Conservation (phyloP, 2,797 vertebrate genomes). For the Parauchenoglanis punctatus region DNA sequence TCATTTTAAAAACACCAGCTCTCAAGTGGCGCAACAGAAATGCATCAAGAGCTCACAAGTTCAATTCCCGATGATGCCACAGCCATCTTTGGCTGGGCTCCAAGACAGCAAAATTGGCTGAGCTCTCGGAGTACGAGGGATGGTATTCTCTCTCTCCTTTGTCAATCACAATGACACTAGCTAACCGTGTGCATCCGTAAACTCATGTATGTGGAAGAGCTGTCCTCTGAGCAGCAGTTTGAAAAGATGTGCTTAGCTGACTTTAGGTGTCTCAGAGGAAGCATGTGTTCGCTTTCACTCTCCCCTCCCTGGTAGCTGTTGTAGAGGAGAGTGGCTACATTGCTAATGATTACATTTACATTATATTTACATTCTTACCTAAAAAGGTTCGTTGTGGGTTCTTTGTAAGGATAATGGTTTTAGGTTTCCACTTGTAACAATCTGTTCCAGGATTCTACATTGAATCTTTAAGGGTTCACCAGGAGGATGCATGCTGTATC, state of each 20-base stretch:
- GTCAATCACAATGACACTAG: neutral
- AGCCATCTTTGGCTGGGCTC: neutral
- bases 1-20: neutral
- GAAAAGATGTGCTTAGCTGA: neutral
- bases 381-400: neutral
- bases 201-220: neutral
- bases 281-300: neutral
- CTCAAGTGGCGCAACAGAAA: neutral
- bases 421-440: neutral
- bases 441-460: neutral
- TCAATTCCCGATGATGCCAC: neutral
- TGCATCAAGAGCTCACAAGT: neutral
- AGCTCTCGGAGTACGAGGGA: neutral
- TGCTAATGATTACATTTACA: too few species aligned
- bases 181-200: too few species aligned
- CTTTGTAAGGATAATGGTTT: neutral
- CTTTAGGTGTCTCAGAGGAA: neutral
- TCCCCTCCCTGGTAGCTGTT: too few species aligned
- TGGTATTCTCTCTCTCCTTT: neutral
- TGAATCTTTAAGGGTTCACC: neutral
- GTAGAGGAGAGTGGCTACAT: neutral
- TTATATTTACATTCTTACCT: neutral
- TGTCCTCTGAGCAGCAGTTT: neutral
- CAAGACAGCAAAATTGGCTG: neutral
- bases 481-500: neutral